Base-by-base conservation (phyloP, 2,797 vertebrate genomes). In the Eutrigla gurnardus region DNA sequence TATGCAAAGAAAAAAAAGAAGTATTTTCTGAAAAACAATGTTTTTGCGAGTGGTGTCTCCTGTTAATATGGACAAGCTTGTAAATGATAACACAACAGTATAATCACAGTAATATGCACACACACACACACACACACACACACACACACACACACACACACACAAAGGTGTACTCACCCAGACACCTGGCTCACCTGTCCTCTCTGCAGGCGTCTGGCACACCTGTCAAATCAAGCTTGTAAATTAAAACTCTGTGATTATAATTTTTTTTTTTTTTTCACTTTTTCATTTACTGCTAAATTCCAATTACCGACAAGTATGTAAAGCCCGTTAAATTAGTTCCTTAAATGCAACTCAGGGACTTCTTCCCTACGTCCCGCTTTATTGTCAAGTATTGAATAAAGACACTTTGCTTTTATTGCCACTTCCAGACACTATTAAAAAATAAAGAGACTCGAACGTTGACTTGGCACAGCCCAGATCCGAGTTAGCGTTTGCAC, bases 381-480 rank as follows among this genome's bases (percentile, higher is more conserved):
- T 90, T 92, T 91, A 91, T 83, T 80, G 86, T 89, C 60, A 69
- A 90, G 84, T 89, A 91, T 90, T 88, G 88, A 90, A 90, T 88
- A 78, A 86, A 89, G 88, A 91, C 86, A 83, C 89, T 87, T 84
- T 17, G 57, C 79, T 80, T 93, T 94, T 92, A 94, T 90, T 80
- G 84, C 81, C 88, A 85, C 89, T 92, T 91, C 88, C 86, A 91
- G 91, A 91, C 90, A 85, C 91, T 88, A 90, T 94, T 93, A 93
- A 94, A 93, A 94, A 92, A 90, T 88, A 91, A 93, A 92, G 78
- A 82, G 88, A 90, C 84, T 88, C 76, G 85, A 92, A 87, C 74
- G 81, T 90, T 80, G 86, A 90, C 88, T 92, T 90, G 91, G 91
- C 90, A 90, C 65, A 66, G 82, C 83, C 77, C 25, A 25, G 61